Percentiles rank a stretch among this genome's conserved stretches.
phyloP scores from a whole-genome alignment of 1,140 invertebrate species.

The Wiebesia pumilae region DNA sequence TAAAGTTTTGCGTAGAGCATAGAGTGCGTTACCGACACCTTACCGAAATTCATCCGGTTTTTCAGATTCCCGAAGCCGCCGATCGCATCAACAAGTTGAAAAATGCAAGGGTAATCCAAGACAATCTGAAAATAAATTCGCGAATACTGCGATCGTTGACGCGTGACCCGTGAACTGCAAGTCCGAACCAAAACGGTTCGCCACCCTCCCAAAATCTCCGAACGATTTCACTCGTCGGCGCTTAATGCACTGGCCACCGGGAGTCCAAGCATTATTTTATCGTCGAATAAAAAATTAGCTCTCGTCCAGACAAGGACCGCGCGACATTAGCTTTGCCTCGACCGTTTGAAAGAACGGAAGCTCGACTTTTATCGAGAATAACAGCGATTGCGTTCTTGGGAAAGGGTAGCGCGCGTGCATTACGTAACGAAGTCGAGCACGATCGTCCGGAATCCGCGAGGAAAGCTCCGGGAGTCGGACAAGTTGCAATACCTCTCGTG shows the following conservation, averaged over 20 bases:
- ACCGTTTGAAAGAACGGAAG: background rate
- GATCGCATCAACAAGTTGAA: too few relatives aligned
- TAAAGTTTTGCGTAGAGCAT: too few relatives aligned
- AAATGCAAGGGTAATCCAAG: too few relatives aligned
- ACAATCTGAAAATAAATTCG: too few relatives aligned
- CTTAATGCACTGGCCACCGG: background rate
- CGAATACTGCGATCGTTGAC: too few relatives aligned
- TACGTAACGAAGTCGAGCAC: background rate
- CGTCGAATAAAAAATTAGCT: background rate
- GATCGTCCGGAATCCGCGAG: too few relatives aligned
- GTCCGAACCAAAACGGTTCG: background rate
- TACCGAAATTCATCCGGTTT: too few relatives aligned
- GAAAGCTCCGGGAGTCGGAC: background rate
- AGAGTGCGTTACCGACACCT: too few relatives aligned
- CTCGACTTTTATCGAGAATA: background rate
- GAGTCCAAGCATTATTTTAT: too few relatives aligned
- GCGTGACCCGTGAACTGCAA: background rate
- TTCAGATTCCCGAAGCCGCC: too few relatives aligned
- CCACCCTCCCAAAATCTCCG: background rate
- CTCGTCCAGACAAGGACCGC: too few relatives aligned
- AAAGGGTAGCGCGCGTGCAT: background rate
- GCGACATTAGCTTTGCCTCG: too few relatives aligned
- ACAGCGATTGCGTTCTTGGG: background rate
- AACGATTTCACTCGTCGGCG: background rate
- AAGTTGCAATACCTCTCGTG: slow-evolving; percentile 64